These are phyloP conservation scores for Eupeodes latifasciatus DNA, from an alignment of 2,888 invertebrate genomes.

Conservation along the genomic window DNA sequence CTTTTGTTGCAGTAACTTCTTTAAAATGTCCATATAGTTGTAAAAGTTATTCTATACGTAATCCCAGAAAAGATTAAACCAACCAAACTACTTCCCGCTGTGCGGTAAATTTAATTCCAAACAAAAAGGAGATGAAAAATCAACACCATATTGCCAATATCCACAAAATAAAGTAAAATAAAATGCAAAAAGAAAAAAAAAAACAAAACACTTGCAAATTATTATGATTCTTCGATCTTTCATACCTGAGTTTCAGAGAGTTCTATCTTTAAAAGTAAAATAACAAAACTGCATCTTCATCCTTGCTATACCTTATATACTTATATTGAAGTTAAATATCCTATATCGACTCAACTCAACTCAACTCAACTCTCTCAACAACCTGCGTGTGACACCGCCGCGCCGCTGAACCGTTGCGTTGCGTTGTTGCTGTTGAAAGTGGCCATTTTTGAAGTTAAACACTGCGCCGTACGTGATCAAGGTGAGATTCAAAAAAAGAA, in stretches of 20 bases:
- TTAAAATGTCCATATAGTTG: background rate
- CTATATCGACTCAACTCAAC: background rate
- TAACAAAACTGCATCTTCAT: slow-evolving; percentile 23
- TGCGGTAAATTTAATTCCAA: slow-evolving; percentile 43
- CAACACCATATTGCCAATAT: slow-evolving; percentile 15
- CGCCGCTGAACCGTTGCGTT: background rate
- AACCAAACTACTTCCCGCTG: slow-evolving; percentile 57
- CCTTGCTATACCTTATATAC: background rate
- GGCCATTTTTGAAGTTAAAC: slow-evolving; percentile 39
- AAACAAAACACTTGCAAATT: slow-evolving; percentile 45
- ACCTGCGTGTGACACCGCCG: slow-evolving; percentile 18
- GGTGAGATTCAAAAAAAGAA: slow-evolving; percentile 17
- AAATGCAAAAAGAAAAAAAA: background rate
- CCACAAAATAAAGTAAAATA: slow-evolving; percentile 9
- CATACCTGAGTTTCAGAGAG: slow-evolving; percentile 20
- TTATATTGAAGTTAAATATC: slow-evolving; percentile 16
- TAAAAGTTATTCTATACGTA: background rate
- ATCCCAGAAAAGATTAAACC: slow-evolving; percentile 50
- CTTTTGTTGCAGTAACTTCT: background rate
- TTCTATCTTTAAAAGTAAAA: background rate
- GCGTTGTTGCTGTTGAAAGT: slow-evolving; percentile 4
- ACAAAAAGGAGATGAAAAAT: slow-evolving; percentile 19
- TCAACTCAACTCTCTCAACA: background rate
- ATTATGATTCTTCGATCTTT: slow-evolving; percentile 22
- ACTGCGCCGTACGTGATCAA: slow-evolving; percentile 49